Conservation (phyloP, 1,140 invertebrate genomes). For the Pogonomyrmex californicus region DNA sequence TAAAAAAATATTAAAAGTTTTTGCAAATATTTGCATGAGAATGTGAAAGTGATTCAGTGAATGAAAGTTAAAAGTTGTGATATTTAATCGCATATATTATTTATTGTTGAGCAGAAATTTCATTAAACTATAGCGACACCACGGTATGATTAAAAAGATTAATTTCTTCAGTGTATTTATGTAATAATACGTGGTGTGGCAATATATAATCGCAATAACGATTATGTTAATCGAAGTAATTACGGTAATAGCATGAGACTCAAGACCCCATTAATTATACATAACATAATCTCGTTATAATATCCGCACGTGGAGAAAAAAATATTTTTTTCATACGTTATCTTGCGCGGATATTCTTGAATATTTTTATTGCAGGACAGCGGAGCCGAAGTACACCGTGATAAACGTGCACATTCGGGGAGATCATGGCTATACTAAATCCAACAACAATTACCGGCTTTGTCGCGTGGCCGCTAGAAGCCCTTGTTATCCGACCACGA, state of each 20-base stretch:
- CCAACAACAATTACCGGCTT: constrained; percentile 57
- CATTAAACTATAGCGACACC: constrained; percentile 5
- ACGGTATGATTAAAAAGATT: constrained; percentile 45
- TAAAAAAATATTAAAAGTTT: constrained; percentile 16
- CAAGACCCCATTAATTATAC: constrained; percentile 50
- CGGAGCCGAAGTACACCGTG: background rate
- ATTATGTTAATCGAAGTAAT: constrained; percentile 63
- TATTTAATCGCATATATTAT: constrained; percentile 31
- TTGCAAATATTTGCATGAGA: background rate
- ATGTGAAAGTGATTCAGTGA: background rate
- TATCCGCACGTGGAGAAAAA: constrained; percentile 1
- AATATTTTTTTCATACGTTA: constrained; percentile 15
- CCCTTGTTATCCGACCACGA: constrained; percentile 44
- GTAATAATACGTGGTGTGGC: constrained; percentile 30
- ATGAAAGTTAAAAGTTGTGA: constrained; percentile 9
- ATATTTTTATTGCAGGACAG: constrained; percentile 45
- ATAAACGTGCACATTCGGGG: constrained; percentile 43
- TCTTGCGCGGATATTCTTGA: constrained; percentile 22
- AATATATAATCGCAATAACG: constrained; percentile 48
- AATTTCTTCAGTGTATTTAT: constrained; percentile 57
- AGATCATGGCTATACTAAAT: constrained; percentile 59
- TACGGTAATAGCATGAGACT: constrained; percentile 50
- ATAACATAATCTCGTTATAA: constrained; percentile 44
- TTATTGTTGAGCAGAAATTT: constrained; percentile 13
- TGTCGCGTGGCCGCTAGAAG: constrained; percentile 41